Conservation (phyloP, 2,797 vertebrate genomes). For the Calcarius lapponicus region DNA sequence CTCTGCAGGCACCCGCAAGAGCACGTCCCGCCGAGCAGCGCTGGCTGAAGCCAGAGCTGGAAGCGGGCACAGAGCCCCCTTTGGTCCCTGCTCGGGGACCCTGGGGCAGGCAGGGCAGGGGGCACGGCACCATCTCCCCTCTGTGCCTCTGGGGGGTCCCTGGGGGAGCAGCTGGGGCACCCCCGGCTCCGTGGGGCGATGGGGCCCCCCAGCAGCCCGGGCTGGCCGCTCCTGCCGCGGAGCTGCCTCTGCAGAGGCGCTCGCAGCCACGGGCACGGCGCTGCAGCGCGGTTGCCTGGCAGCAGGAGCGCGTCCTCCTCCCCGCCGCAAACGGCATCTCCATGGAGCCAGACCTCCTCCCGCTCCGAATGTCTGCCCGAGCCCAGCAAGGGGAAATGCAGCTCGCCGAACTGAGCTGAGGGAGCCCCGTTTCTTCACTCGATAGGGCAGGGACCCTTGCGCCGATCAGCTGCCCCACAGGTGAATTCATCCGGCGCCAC, state of each 20-base stretch:
- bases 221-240: neutral
- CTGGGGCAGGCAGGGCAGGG: neutral
- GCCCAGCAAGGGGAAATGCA: accelerated
- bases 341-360: slow-evolving; percentile 19
- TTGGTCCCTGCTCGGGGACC: neutral
- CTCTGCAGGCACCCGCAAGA: neutral
- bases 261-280: slow-evolving; percentile 40
- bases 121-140: neutral
- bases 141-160: accelerated
- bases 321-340: slow-evolving; percentile 9
- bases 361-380: neutral
- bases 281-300: slow-evolving; percentile 66
- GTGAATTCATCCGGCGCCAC: neutral
- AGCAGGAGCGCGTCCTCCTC: slow-evolving; percentile 42
- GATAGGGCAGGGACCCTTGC: neutral
- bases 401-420: neutral
- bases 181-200: neutral
- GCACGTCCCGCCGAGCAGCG: neutral
- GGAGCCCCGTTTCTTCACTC: accelerated
- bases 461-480: neutral
- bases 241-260: slow-evolving; percentile 65
- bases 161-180: neutral
- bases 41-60: accelerated
- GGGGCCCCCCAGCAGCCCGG: neutral
- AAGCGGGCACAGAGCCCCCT: neutral